Base-by-base conservation (phyloP, 2,113 vertebrate species). In the Vicugna pacos region DNA sequence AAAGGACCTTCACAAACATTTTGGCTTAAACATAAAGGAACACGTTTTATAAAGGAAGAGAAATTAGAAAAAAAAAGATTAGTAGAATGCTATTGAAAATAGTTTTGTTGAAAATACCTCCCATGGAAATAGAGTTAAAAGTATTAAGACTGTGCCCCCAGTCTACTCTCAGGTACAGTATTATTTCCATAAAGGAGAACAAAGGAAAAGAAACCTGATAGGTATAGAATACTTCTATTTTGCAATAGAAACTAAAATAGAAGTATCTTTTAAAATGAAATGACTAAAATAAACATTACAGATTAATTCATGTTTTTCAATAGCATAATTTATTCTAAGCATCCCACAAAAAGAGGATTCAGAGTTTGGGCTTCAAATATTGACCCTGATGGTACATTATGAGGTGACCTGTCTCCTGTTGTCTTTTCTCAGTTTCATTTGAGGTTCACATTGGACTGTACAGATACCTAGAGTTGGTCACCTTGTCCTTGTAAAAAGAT, bases 1-100 rank as follows among this genome's bases (percentile, higher is more conserved):
- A 97, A 94, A 96, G 84, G 82, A 92, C 56, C 48, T 94, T 96
- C 93, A 93, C 82, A 94, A 96, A 96, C 93, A 96, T 60, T 95
- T 95, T 76, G 80, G 85, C 82, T 94, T 94, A 95, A 85, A 86
- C 89, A 91, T 42, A 89, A 92, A 52, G 52, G 72, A 94, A 91
- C 94, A 88, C 5, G 85, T 94, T 91, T 82, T 83, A 81, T 72
- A 89, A 92, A 82, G 42, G 22, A 80, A 96, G 80, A 94, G 26
- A 95, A 93, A 93, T 86, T 91, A 94, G 42, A 38, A 46, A 17
- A 42, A 42, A 92, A 96, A 88, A 62, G 56, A n/a, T 91, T 73
- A 91, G 83, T 70, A 93, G 77, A 77, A 19, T 67, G 35, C 70
- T 80, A 64, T 48, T 67, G 76, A 91, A 70, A 72, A 81, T 35